These are phyloP conservation scores for Battus philenor DNA, from an alignment of 1,140 invertebrate genomes.

Conservation along the genomic window DNA sequence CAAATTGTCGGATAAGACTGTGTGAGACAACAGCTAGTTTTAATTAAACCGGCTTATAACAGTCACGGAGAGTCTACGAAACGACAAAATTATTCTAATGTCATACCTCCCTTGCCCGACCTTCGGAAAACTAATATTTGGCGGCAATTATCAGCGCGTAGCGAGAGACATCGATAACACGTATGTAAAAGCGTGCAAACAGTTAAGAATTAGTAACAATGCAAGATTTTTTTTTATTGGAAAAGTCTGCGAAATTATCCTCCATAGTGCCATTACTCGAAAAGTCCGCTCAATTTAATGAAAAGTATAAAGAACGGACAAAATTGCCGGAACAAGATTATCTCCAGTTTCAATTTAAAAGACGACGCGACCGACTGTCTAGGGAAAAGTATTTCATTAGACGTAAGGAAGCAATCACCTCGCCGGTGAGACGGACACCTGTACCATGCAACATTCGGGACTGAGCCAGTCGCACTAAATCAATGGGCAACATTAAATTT, in stretches of 20 bases:
- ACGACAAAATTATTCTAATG: slow-evolving; percentile 74
- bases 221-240: not conserved
- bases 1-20: slow-evolving; percentile 74
- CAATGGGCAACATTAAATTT: not conserved
- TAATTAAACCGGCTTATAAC: slow-evolving; percentile 73
- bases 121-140: slow-evolving; percentile 60
- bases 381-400: slow-evolving; percentile 65
- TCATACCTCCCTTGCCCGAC: slow-evolving; percentile 63
- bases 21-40: slow-evolving; percentile 75
- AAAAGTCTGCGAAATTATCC: slow-evolving; percentile 7
- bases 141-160: slow-evolving; percentile 18
- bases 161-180: not conserved
- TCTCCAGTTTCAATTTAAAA: slow-evolving; percentile 62
- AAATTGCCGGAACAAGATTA: slow-evolving; percentile 54
- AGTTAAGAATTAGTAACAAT: not conserved
- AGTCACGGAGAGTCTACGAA: slow-evolving; percentile 61
- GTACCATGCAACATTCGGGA: slow-evolving; percentile 24
- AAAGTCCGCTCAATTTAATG: slow-evolving; percentile 47
- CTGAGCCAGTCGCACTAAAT: not conserved
- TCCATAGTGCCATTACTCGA: slow-evolving; percentile 23
- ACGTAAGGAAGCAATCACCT: slow-evolving; percentile 36
- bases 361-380: slow-evolving; percentile 39
- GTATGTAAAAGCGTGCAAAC: not conserved
- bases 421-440: slow-evolving; percentile 43
- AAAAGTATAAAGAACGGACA: slow-evolving; percentile 51